phyloP scores from a whole-genome alignment of 2,888 invertebrate species.

The Agrochola macilenta region DNA sequence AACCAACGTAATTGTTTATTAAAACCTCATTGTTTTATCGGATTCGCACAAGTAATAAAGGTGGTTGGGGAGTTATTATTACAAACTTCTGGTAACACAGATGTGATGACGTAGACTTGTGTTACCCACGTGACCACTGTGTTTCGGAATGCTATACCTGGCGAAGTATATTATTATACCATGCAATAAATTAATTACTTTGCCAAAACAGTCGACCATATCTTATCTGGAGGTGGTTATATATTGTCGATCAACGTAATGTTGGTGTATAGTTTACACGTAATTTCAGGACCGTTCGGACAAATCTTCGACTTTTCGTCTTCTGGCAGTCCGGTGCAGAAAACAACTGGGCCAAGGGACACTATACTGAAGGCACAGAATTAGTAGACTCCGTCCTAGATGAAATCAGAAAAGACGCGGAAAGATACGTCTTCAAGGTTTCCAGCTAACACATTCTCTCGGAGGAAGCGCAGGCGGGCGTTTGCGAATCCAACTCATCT shows the following conservation, averaged over 20 bases:
- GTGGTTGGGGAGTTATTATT: too few species aligned
- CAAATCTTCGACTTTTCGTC: constrained; percentile 92
- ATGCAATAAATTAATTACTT: not conserved
- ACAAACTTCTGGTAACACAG: too few species aligned
- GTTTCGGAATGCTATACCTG: too few species aligned
- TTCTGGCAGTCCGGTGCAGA: constrained; percentile 92
- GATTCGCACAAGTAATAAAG: too few species aligned
- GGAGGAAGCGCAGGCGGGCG: constrained; percentile 95
- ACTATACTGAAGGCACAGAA: constrained; percentile 94
- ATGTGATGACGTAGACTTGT: too few species aligned
- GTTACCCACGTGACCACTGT: too few species aligned
- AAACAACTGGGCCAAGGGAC: constrained; percentile 92
- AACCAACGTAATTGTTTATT: too few species aligned
- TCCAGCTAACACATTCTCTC: constrained; percentile 93
- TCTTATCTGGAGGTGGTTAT: not conserved
- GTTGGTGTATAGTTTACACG: not conserved
- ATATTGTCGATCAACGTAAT: not conserved
- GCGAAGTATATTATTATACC: too few species aligned
- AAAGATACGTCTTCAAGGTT: constrained; percentile 92
- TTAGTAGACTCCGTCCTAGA: constrained; percentile 91
- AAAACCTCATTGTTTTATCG: too few species aligned
- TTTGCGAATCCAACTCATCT: constrained; percentile 93
- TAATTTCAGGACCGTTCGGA: constrained; percentile 91
- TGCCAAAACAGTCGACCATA: not conserved
- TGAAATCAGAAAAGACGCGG: constrained; percentile 91